phyloP scores from a whole-genome alignment of 2,797 vertebrate species.

The Falco cherrug region DNA sequence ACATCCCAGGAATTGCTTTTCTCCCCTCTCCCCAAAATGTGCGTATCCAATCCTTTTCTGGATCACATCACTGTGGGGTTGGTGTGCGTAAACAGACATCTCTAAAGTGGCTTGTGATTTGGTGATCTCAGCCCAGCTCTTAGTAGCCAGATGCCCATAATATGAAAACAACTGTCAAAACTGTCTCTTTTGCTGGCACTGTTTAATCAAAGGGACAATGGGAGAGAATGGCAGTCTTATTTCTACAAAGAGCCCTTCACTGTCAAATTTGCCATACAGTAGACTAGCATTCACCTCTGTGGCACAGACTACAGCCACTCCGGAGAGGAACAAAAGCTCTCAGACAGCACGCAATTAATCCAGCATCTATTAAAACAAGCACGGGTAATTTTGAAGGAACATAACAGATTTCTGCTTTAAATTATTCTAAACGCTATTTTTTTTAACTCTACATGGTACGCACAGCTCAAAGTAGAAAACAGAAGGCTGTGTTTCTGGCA shows the following conservation, averaged over 20 bases:
- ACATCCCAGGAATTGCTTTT: neutral
- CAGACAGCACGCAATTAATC: conserved; percentile 68
- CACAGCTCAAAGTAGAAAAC: conserved; percentile 38
- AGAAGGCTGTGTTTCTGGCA: conserved; percentile 53
- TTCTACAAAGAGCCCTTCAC: conserved; percentile 68
- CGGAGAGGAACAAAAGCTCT: conserved; percentile 62
- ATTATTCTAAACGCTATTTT: conserved; percentile 58
- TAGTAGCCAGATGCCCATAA: conserved; percentile 59
- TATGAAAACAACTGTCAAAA: conserved; percentile 66
- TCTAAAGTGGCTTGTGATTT: conserved; percentile 42
- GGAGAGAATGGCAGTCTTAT: conserved; percentile 60
- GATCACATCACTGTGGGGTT: conserved; percentile 13
- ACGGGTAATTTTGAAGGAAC: conserved; percentile 64
- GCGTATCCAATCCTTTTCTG: conserved; percentile 16
- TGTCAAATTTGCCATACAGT: conserved; percentile 68
- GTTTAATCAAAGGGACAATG: conserved; percentile 64
- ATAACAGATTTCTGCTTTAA: conserved; percentile 62
- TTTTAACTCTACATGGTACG: conserved; percentile 15
- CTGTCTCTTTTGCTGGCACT: conserved; percentile 60
- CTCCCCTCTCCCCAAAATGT: neutral
- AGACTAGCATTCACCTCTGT: conserved; percentile 66
- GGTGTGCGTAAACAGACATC: neutral
- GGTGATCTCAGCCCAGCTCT: conserved; percentile 61
- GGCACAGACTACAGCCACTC: conserved; percentile 64
- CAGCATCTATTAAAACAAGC: conserved; percentile 69